Conservation (phyloP, 2,113 vertebrate genomes). For the Glaucomys volans region DNA sequence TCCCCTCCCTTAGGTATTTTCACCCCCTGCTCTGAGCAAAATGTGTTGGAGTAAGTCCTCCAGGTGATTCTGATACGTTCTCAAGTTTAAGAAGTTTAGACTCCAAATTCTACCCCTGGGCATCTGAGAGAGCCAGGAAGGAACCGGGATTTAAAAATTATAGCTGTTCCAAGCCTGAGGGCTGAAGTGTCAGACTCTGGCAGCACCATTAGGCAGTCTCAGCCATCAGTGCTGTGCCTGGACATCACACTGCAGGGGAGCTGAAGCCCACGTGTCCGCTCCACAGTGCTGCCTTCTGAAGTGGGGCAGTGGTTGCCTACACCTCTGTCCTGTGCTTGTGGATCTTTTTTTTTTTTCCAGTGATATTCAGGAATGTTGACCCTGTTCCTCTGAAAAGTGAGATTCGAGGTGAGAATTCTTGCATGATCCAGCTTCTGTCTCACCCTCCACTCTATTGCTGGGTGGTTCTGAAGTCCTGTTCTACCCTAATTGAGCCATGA, state of each 20-base stretch:
- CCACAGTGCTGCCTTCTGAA: not conserved
- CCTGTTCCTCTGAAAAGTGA: not conserved
- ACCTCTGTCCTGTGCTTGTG: not conserved
- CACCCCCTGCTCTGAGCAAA: not conserved
- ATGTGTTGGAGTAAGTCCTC: not conserved
- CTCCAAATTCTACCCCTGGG: not conserved
- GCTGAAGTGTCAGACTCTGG: not conserved
- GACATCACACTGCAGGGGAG: rapidly evolving
- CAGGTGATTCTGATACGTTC: not conserved
- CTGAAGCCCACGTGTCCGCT: rapidly evolving
- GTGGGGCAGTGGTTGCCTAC: rapidly evolving
- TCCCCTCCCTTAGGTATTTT: not conserved
- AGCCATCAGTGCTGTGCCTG: rapidly evolving
- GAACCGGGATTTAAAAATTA: not conserved
- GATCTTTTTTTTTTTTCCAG: not conserved
- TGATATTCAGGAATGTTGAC: not conserved
- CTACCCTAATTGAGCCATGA: rapidly evolving
- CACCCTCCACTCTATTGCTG: not conserved
- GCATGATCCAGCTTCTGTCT: not conserved
- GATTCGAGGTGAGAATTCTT: not conserved
- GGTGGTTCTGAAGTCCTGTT: not conserved
- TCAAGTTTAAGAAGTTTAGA: not conserved
- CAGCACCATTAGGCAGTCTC: not conserved
- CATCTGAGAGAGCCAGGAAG: not conserved
- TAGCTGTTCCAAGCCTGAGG: not conserved